A percentile compares a stretch with the other conserved stretches of the same genome.
These are phyloP conservation scores for Balearica regulorum DNA, from an alignment of 2,797 vertebrate species.

Conservation along the genomic window DNA sequence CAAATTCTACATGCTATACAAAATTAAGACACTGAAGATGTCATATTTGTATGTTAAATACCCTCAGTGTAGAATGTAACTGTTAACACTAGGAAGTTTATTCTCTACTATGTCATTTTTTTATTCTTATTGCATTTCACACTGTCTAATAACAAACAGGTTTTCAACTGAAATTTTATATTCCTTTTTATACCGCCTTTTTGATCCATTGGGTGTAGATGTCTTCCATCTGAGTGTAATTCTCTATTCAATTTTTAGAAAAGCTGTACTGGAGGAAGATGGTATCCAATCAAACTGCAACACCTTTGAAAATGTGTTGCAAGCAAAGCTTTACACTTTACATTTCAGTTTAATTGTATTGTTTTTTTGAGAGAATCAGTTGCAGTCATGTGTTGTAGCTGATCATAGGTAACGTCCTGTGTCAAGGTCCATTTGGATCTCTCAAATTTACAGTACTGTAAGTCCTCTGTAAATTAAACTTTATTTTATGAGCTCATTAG, in stretches of 20 bases:
- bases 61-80: background rate
- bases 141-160: background rate
- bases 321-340: background rate
- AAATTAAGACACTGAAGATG: background rate
- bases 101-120: background rate
- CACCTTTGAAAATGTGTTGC: background rate
- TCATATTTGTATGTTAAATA: background rate
- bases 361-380: background rate
- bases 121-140: background rate
- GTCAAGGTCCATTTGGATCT: background rate
- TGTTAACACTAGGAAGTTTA: background rate
- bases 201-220: background rate
- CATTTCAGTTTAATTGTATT: background rate
- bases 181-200: background rate
- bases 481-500: background rate
- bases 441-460: background rate
- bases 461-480: background rate
- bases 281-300: background rate
- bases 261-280: background rate
- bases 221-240: background rate
- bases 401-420: background rate
- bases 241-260: background rate
- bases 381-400: background rate
- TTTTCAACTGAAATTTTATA: background rate
- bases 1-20: background rate